These are phyloP conservation scores for Prorops nasuta DNA, from an alignment of 1,140 invertebrate genomes.

Conservation along the genomic window DNA sequence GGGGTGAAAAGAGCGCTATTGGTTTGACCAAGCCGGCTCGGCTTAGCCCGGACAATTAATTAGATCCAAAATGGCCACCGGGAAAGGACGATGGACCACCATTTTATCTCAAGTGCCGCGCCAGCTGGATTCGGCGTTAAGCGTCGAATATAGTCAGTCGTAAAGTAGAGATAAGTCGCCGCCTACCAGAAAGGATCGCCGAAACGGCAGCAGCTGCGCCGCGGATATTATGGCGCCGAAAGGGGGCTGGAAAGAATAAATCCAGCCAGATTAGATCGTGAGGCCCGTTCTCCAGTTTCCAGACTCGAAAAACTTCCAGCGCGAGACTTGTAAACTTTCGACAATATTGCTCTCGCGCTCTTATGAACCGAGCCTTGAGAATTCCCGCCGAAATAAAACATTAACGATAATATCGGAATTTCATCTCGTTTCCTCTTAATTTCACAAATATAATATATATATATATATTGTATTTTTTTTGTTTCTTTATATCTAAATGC, in stretches of 20 bases:
- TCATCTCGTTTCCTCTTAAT: too few species aligned
- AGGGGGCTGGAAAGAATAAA: slow-evolving; percentile 38
- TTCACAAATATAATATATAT: too few species aligned
- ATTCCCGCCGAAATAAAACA: too few species aligned
- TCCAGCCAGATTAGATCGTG: slow-evolving; percentile 41
- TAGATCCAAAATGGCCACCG: slow-evolving; percentile 36
- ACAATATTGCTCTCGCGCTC: not conserved
- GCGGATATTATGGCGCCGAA: slow-evolving; percentile 36
- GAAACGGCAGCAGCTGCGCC: not conserved
- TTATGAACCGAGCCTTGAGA: too few species aligned
- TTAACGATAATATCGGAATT: too few species aligned
- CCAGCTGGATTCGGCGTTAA: slow-evolving; percentile 29
- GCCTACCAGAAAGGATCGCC: slow-evolving; percentile 21
- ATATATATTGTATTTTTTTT: too few species aligned
- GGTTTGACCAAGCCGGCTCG: not conserved
- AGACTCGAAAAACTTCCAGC: slow-evolving; percentile 20
- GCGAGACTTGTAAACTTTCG: slow-evolving; percentile 26
- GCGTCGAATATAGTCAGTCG: slow-evolving; percentile 33
- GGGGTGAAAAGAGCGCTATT: not conserved
- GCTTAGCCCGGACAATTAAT: slow-evolving; percentile 27
- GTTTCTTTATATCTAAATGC: too few species aligned
- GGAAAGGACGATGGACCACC: slow-evolving; percentile 22
- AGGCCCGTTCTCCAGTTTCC: slow-evolving; percentile 21
- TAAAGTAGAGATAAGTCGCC: slow-evolving; percentile 39
- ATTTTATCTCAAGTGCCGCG: slow-evolving; percentile 29